Evolutionary conservation across 2,888 invertebrate genomes (phyloP).

Genomic region (Acanthoscelides obtectus): DNA sequence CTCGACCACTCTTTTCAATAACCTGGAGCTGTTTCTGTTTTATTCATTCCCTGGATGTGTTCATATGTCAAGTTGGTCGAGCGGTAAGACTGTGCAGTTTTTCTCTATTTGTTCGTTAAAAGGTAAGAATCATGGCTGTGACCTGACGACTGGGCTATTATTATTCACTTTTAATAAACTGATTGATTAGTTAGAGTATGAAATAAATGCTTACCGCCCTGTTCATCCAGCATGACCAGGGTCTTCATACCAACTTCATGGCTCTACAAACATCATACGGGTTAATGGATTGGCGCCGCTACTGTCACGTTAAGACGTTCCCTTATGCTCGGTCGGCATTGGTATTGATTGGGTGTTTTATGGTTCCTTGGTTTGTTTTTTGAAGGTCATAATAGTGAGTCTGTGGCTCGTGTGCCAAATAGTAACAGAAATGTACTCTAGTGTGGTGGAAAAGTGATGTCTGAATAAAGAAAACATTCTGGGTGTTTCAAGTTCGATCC

Average conservation of each 20-base stretch:
- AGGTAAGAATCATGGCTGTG: too few species aligned
- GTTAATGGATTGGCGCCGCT: conserved; percentile 25
- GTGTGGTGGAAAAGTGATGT: too few species aligned
- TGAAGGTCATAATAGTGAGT: background rate
- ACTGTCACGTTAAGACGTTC: background rate
- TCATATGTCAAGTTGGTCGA: too few species aligned
- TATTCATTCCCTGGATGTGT: too few species aligned
- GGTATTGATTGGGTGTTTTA: background rate
- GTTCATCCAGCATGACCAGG: conserved; percentile 99
- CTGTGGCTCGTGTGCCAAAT: background rate
- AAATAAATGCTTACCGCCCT: conserved; percentile 93
- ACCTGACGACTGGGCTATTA: background rate
- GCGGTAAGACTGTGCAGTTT: too few species aligned
- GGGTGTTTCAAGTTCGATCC: too few species aligned
- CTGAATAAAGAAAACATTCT: too few species aligned
- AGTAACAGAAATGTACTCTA: too few species aligned
- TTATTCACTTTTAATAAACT: background rate
- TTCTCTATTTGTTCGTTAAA: too few species aligned
- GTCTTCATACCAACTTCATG: conserved; percentile 99
- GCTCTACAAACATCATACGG: conserved; percentile 77
- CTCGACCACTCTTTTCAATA: too few species aligned
- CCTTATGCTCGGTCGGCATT: background rate
- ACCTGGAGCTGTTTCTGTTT: too few species aligned
- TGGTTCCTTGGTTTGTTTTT: background rate
- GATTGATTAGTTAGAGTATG: background rate